phyloP scores from a whole-genome alignment of 1,140 invertebrate species.

The Pseudomyrmex flavicornis region DNA sequence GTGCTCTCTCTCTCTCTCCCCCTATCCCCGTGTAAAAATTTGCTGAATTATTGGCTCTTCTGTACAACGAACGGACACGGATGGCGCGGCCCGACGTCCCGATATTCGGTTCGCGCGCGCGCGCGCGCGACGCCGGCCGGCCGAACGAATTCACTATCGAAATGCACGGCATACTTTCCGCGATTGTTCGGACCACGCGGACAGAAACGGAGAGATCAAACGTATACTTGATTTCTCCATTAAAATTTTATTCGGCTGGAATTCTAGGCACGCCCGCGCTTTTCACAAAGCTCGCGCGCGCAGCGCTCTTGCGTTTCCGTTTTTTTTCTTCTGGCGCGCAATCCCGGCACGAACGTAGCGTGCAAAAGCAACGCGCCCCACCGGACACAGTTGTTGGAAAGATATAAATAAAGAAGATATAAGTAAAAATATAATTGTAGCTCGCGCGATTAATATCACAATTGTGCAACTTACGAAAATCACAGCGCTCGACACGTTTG shows the following conservation, averaged over 20 bases:
- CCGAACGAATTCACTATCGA: slow-evolving; percentile 52
- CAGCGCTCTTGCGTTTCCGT: slow-evolving; percentile 27
- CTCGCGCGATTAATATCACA: not conserved
- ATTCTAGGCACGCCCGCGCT: slow-evolving; percentile 29
- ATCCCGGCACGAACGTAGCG: not conserved
- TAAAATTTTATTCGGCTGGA: slow-evolving; percentile 64
- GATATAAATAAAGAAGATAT: not conserved
- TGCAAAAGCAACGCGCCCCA: not conserved
- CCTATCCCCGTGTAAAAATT: slow-evolving; percentile 63
- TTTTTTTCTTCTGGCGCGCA: not conserved
- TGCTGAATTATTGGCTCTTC: slow-evolving; percentile 64
- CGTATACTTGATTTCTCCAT: slow-evolving; percentile 70
- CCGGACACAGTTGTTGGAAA: not conserved
- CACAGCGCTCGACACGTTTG: not conserved
- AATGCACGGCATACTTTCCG: slow-evolving; percentile 64
- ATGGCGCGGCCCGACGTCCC: not conserved
- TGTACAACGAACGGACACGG: not conserved
- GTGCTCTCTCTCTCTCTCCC: not conserved
- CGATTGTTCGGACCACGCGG: slow-evolving; percentile 61
- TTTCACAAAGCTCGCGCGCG: slow-evolving; percentile 26
- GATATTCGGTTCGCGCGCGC: slow-evolving; percentile 29
- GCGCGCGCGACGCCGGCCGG: not conserved
- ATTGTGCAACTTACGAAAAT: not conserved
- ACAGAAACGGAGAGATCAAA: slow-evolving; percentile 57
- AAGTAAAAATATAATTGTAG: slow-evolving; percentile 32